Percentiles rank a stretch among this genome's conserved stretches.
Evolutionary conservation across 2,113 vertebrate species (phyloP).

Genomic region (Platysternon megacephalum): DNA sequence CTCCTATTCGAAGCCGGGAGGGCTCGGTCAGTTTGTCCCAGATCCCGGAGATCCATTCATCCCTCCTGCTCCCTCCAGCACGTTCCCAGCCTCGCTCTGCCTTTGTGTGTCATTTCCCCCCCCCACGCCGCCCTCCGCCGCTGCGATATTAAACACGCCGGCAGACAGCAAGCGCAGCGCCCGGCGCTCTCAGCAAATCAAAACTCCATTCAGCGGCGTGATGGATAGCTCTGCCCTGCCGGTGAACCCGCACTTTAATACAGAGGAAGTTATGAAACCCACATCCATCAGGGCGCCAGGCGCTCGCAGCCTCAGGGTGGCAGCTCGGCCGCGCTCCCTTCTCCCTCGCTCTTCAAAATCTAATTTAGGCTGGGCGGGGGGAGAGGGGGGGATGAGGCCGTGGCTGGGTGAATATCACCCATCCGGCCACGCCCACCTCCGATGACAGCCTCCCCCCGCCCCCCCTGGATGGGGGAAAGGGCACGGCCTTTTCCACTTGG

Average conservation of each 20-base stretch:
- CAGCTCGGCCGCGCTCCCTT: slow-evolving; percentile 18
- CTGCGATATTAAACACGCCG: slow-evolving; percentile 1
- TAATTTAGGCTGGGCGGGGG: slow-evolving; percentile 67
- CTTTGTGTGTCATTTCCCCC: neutral
- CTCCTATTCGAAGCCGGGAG: neutral
- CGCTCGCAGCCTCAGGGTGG: slow-evolving; percentile 60
- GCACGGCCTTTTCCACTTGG: neutral
- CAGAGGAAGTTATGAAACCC: slow-evolving; percentile 83
- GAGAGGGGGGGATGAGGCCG: neutral
- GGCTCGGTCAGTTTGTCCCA: neutral
- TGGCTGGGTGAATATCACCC: neutral
- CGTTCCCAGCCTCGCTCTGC: neutral
- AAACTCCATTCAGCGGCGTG: slow-evolving; percentile 75
- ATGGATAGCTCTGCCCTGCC: slow-evolving; percentile 80
- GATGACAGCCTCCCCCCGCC: neutral
- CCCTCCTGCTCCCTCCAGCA: neutral
- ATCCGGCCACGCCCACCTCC: neutral
- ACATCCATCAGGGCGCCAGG: slow-evolving; percentile 78
- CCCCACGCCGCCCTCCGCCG: neutral
- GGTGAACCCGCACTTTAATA: slow-evolving; percentile 81
- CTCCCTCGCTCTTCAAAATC: slow-evolving; percentile 70
- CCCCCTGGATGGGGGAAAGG: neutral
- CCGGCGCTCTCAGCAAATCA: slow-evolving; percentile 71
- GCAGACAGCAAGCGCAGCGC: slow-evolving; percentile 69
- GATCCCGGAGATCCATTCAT: too few species aligned